Base-by-base conservation (phyloP, 2,888 invertebrate species). In the Melanophora roralis region DNA sequence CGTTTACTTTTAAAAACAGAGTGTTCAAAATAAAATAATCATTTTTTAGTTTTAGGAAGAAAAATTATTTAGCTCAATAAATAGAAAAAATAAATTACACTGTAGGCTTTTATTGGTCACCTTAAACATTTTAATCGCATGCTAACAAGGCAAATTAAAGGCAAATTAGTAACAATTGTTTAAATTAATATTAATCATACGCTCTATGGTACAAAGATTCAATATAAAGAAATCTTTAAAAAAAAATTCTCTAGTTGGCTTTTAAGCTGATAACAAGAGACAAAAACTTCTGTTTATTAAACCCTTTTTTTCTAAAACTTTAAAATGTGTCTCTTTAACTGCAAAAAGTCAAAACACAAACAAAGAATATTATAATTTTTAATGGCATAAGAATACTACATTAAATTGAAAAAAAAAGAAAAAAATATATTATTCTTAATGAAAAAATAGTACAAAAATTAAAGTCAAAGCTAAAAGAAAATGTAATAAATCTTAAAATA, bases 291-390 rank as follows among this genome's bases (percentile, higher is more conserved):
- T n/a, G n/a, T n/a, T n/a, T n/a, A n/a, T n/a, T n/a, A n/a, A n/a
- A n/a, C n/a, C n/a, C n/a, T n/a, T n/a, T n/a, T n/a, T n/a, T n/a
- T n/a, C n/a, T n/a, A n/a, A n/a, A n/a, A n/a, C n/a, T n/a, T n/a
- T n/a, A n/a, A n/a, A n/a, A n/a, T n/a, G n/a, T n/a, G n/a, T n/a
- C n/a, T n/a, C n/a, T n/a, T n/a, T n/a, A 60, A 19, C 14, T 59
- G 21, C 47, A 51, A 43, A 43, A 43, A 69, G 47, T 11, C 40
- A 9, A 8, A 21, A 11, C n/a, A 7, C 8, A 55, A 55, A 27
- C 38, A 51, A 47, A 43, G 57, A n/a, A 23, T 62, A 78, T 78
- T 73, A 73, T 72, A 78, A 78, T 78, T 78, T 60, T 73, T 73
- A 73, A 73, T 78, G n/a, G n/a, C n/a, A n/a, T n/a, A n/a, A n/a